Evolutionary conservation across 2,888 invertebrate species (phyloP), one percentile per base, ranked within the genome.

Genomic region (Campoplex capitator): DNA sequence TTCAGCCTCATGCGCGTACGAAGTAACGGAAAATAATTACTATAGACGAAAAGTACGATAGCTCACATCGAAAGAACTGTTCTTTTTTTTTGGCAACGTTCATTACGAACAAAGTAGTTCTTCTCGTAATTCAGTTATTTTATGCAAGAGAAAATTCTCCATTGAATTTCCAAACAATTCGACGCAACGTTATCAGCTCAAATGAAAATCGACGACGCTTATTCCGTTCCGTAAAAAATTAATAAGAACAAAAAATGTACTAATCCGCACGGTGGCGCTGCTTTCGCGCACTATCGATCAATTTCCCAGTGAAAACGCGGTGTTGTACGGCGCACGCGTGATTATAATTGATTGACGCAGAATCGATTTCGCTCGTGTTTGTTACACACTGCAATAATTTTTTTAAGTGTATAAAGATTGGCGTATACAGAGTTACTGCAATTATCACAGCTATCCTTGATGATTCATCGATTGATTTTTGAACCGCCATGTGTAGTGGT

Each of bases 401-500:
- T 3, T 38, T 38, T 58, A 35, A 32, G 48, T 51, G 71, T 82
- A 42, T 56, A 38, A n/a, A 67, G 68, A 68, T 77, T 62, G 38
- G n/a, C 56, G 71, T 51, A 58, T 83, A 58, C 58, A 82, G 67
- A 73, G 68, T 28, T 35, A 42, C 32, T 67, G 38, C 58, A 65
- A 62, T 56, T 78, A 83, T 86, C 78, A 83, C 78, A 85, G 82
- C 78, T 86, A 76, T 83, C 83, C 79, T 75, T 38, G 65, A 79
- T 65, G 70, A 83, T 86, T 54, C n/a, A 54, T 58, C 35, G 48
- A 42, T 56, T 67, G 38, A 51, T 35, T 38, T 54, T 70, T 70
- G 16, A 70, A 58, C 45, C 68, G 78, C 78, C 67, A 23, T 23
- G 16, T 77, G 45, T 32, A 11, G 32, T 76, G n/a, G 62, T 76